These are phyloP conservation scores for Procavia capensis DNA, from an alignment of 2,113 vertebrate species.

Conservation along the genomic window DNA sequence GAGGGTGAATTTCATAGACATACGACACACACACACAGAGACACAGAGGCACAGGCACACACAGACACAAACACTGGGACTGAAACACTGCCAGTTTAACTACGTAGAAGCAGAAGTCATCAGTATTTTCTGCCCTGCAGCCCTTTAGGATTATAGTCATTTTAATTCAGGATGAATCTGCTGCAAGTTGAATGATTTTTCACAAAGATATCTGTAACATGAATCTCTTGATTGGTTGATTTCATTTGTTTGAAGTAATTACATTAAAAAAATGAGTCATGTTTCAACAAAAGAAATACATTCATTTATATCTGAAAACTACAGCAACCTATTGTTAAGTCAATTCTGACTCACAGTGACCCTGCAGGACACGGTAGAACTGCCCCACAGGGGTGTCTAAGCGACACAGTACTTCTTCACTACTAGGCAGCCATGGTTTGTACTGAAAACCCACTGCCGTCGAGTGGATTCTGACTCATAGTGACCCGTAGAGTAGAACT, in stretches of 20 bases:
- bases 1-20: background rate
- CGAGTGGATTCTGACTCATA: too few relatives aligned
- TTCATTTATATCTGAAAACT: background rate
- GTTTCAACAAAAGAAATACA: background rate
- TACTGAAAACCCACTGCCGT: too few relatives aligned
- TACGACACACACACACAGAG: rapidly evolving
- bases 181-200: background rate
- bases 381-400: too few relatives aligned
- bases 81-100: background rate
- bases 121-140: background rate
- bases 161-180: slow-evolving; percentile 14
- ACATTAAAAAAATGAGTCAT: background rate
- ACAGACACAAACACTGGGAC: background rate
- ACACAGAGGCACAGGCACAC: background rate
- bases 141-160: background rate
- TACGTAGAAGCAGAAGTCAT: background rate
- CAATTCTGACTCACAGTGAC: too few relatives aligned
- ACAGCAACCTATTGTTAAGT: too few relatives aligned
- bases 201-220: background rate
- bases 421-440: too few relatives aligned
- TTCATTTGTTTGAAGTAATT: background rate
- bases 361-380: too few relatives aligned
- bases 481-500: too few relatives aligned
- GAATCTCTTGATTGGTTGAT: background rate
- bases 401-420: too few relatives aligned